phyloP scores from a whole-genome alignment of 1,140 invertebrate species.

The Bactericera cockerelli region DNA sequence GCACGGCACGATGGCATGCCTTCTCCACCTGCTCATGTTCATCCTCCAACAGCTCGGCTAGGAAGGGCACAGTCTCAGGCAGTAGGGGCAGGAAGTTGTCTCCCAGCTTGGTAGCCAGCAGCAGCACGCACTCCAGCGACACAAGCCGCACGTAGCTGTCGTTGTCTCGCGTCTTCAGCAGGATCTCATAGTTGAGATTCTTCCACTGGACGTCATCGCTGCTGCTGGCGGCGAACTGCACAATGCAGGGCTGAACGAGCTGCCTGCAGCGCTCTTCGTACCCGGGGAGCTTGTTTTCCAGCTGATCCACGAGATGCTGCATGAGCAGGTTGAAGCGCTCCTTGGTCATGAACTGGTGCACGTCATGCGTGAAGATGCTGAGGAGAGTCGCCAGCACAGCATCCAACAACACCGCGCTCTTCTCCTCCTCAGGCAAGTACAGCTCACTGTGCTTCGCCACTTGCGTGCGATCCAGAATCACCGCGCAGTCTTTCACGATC shows the following conservation, averaged over 20 bases:
- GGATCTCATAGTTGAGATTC: slow-evolving; percentile 70
- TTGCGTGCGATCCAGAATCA: slow-evolving; percentile 34
- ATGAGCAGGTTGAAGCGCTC: slow-evolving; percentile 68
- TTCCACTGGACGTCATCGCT: slow-evolving; percentile 78
- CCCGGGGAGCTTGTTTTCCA: slow-evolving; percentile 62
- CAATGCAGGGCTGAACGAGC: slow-evolving; percentile 57
- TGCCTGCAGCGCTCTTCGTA: slow-evolving; percentile 39
- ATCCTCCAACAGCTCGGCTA: slow-evolving; percentile 69
- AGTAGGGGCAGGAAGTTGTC: slow-evolving; percentile 64
- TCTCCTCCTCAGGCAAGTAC: slow-evolving; percentile 10
- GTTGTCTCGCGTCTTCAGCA: slow-evolving; percentile 68
- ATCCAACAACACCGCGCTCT: slow-evolving; percentile 21
- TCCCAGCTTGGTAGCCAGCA: slow-evolving; percentile 52
- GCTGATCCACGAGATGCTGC: slow-evolving; percentile 73
- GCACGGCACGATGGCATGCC: slow-evolving; percentile 50
- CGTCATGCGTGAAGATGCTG: slow-evolving; percentile 63
- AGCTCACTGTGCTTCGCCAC: slow-evolving; percentile 17
- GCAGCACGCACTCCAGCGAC: slow-evolving; percentile 38
- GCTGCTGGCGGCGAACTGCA: slow-evolving; percentile 60
- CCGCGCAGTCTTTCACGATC: slow-evolving; percentile 8
- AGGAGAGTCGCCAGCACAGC: slow-evolving; percentile 39
- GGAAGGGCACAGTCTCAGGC: slow-evolving; percentile 67
- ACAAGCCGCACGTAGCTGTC: slow-evolving; percentile 34
- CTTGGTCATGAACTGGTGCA: slow-evolving; percentile 59
- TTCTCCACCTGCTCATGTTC: slow-evolving; percentile 62